These are phyloP conservation scores for Psittacula derbiana DNA, from an alignment of 2,797 vertebrate species.

Conservation along the genomic window DNA sequence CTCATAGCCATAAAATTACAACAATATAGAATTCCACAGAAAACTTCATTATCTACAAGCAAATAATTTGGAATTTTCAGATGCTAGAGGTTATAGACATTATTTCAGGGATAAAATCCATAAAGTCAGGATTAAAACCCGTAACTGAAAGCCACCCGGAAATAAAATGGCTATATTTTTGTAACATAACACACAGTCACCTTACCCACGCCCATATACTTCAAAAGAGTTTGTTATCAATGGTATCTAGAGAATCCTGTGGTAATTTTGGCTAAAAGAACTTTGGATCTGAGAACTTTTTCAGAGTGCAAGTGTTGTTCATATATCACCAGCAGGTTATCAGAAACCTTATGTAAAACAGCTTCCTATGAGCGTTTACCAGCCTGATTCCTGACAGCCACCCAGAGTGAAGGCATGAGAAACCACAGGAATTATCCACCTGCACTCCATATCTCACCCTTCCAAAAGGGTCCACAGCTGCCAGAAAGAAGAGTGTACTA, in stretches of 20 bases:
- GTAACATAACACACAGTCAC: not conserved
- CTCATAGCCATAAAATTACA: not conserved
- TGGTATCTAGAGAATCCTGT: not conserved
- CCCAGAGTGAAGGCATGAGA: not conserved
- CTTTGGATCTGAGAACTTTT: not conserved
- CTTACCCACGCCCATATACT: not conserved
- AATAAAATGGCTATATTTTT: not conserved
- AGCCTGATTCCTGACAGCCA: not conserved
- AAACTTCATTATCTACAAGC: not conserved
- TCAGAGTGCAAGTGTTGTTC: not conserved
- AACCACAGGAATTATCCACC: not conserved
- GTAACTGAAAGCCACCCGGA: not conserved
- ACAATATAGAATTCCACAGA: not conserved
- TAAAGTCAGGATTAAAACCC: not conserved
- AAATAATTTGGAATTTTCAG: not conserved
- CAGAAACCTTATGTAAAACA: not conserved
- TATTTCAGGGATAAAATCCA: not conserved
- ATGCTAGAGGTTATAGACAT: not conserved
- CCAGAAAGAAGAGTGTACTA: not conserved
- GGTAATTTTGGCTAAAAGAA: not conserved
- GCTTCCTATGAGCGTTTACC: not conserved
- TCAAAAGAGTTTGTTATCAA: not conserved
- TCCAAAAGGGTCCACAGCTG: not conserved
- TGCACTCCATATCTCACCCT: not conserved
- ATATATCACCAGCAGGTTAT: not conserved